Percentiles rank a stretch among this genome's conserved stretches.
These are phyloP conservation scores for Cristatella mucedo DNA, from an alignment of 2,888 invertebrate species.

Conservation along the genomic window DNA sequence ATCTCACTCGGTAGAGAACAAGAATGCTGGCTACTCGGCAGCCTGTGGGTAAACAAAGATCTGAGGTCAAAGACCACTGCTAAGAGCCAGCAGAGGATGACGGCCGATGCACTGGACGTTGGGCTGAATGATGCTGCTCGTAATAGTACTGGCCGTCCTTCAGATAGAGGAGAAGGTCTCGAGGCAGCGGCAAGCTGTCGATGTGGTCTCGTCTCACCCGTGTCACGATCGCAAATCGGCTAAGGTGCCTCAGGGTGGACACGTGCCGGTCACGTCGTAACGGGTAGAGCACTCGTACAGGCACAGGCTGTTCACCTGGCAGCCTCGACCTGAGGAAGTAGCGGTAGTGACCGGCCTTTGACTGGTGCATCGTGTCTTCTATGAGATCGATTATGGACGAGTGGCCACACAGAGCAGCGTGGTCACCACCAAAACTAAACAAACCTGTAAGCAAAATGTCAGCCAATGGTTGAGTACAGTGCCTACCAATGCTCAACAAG, in stretches of 20 bases:
- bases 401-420: neutral
- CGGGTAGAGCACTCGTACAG: conserved; percentile 4
- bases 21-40: too few relatives aligned
- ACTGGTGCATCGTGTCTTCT: conserved; percentile 2
- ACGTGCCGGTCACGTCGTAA: neutral
- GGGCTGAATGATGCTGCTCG: neutral
- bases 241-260: conserved; percentile 1
- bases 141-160: conserved; percentile 4
- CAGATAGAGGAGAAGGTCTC: neutral
- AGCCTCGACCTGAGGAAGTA: conserved; percentile 3
- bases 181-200: neutral
- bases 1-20: too few relatives aligned
- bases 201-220: conserved; percentile 2
- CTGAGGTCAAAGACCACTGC: too few relatives aligned
- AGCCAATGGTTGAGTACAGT: too few relatives aligned
- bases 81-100: too few relatives aligned
- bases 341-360: neutral
- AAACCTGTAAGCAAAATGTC: conserved; percentile 1
- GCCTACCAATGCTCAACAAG: too few relatives aligned
- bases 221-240: neutral
- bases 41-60: too few relatives aligned
- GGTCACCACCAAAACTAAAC: conserved; percentile 7
- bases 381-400: conserved; percentile 7
- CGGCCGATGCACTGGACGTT: too few relatives aligned
- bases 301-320: conserved; percentile 2